Evolutionary conservation across 2,888 invertebrate genomes (phyloP).

Genomic region (Tineola bisselliella): DNA sequence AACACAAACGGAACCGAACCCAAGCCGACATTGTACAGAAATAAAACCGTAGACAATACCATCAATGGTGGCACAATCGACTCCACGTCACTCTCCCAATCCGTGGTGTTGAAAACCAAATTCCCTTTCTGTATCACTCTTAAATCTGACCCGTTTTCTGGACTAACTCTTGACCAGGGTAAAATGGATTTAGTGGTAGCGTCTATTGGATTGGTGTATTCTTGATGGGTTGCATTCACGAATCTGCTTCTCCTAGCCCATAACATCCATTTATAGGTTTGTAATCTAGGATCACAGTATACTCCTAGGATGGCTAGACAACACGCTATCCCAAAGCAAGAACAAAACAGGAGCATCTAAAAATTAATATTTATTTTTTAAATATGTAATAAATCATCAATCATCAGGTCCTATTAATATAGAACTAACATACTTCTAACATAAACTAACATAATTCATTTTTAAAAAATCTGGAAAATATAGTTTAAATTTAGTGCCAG

Average conservation of each 20-base stretch:
- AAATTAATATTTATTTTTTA: no score
- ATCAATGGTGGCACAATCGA: slow-evolving; percentile 46
- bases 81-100: slow-evolving; percentile 19
- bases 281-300: slow-evolving; percentile 48
- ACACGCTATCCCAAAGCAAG: slow-evolving; percentile 54
- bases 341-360: slow-evolving; percentile 52
- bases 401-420: no score
- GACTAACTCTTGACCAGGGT: background rate
- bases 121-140: background rate
- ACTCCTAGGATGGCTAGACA: slow-evolving; percentile 48
- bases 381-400: no score
- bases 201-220: background rate
- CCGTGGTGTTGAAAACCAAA: background rate
- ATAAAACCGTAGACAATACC: slow-evolving; percentile 44
- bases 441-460: no score
- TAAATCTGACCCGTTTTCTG: background rate
- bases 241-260: background rate
- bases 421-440: no score
- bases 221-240: background rate
- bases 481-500: no score
- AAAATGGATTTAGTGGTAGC: background rate
- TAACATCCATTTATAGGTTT: background rate
- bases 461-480: no score
- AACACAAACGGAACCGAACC: slow-evolving; percentile 60
- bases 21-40: slow-evolving; percentile 55